Percentiles rank a stretch among this genome's conserved stretches.
Conservation (phyloP, 2,888 invertebrate species). For the Chelonus formosanus region DNA sequence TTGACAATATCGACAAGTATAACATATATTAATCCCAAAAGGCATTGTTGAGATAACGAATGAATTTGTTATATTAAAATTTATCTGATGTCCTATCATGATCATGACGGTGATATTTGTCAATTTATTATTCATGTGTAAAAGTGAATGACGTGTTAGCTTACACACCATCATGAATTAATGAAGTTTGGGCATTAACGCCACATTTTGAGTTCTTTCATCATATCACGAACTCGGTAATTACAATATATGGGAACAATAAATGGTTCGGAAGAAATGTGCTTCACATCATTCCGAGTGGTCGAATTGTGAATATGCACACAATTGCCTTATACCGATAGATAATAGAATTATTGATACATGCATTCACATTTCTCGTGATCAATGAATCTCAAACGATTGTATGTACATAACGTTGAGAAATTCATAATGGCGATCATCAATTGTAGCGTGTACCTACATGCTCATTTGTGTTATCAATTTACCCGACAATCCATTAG, state of each 20-base stretch:
- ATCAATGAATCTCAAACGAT: constrained; percentile 5
- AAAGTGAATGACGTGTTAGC: too few relatives aligned
- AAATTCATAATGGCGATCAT: constrained; percentile 9
- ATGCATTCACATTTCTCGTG: neutral
- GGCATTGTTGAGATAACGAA: too few relatives aligned
- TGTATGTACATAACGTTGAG: neutral
- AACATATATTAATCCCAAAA: too few relatives aligned
- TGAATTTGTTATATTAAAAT: too few relatives aligned
- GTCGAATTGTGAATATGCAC: constrained; percentile 27
- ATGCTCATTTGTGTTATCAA: constrained; percentile 7
- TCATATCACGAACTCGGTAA: neutral
- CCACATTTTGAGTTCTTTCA: too few relatives aligned
- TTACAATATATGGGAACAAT: constrained; percentile 27
- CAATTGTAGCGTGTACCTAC: neutral
- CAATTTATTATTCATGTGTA: too few relatives aligned
- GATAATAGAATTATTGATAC: constrained; percentile 42
- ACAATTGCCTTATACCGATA: constrained; percentile 32
- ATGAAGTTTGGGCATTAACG: too few relatives aligned
- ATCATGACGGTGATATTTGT: too few relatives aligned
- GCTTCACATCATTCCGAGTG: constrained; percentile 41
- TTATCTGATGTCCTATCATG: too few relatives aligned
- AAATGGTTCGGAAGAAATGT: constrained; percentile 48
- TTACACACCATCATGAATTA: too few relatives aligned
- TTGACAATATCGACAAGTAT: too few relatives aligned
- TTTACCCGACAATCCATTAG: constrained; percentile 9